A percentile compares a stretch with the other conserved stretches of the same genome.
These are phyloP conservation scores for Rhagonycha lutea DNA, from an alignment of 2,888 invertebrate genomes.

Conservation along the genomic window DNA sequence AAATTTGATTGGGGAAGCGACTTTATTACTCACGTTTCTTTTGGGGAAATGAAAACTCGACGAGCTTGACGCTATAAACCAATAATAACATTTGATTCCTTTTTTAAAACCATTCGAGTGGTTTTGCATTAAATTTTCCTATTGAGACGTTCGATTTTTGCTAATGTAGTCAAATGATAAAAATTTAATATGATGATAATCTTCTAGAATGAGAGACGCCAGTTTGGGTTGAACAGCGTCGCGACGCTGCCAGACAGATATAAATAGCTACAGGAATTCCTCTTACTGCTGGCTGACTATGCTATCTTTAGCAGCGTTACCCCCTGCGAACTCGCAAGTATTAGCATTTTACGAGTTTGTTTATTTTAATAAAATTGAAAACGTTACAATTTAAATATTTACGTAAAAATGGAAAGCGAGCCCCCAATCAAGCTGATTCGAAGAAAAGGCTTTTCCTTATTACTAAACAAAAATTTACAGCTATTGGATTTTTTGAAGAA, in stretches of 20 bases:
- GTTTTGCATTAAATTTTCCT: not conserved
- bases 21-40: not conserved
- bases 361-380: conserved; percentile 14
- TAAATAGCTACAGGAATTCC: conserved; percentile 46
- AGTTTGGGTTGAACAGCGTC: conserved; percentile 37
- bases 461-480: not conserved
- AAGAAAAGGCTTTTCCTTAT: not conserved
- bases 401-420: not conserved
- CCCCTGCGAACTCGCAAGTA: conserved; percentile 43
- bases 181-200: conserved; percentile 33
- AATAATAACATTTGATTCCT: not conserved
- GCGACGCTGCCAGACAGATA: conserved; percentile 41
- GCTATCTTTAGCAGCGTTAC: conserved; percentile 40
- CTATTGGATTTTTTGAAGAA: not conserved
- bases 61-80: not conserved
- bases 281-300: conserved; percentile 38
- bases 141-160: not conserved
- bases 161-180: conserved; percentile 17
- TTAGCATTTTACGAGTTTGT: conserved; percentile 25
- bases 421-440: not conserved
- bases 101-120: not conserved
- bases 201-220: conserved; percentile 27
- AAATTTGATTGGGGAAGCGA: not conserved
- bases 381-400: not conserved
- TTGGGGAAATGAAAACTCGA: not conserved